phyloP scores from a whole-genome alignment of 2,797 vertebrate species.

The Chaetophractus vellerosus region DNA sequence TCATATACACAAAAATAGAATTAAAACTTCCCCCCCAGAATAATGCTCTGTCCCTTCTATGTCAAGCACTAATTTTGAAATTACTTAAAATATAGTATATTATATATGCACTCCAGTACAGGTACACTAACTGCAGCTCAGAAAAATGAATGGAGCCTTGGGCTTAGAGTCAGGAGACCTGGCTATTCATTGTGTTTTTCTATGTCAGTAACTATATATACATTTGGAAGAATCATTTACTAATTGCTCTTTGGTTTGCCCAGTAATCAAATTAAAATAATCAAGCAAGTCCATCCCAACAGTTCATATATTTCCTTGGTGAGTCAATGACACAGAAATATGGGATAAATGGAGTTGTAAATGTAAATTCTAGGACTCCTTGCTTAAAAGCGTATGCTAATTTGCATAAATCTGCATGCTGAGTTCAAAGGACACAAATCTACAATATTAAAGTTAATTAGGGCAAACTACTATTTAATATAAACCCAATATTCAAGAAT shows the following conservation, averaged over 20 bases:
- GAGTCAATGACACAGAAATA: neutral
- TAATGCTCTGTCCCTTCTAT: neutral
- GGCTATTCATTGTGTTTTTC: neutral
- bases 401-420: constrained; percentile 77
- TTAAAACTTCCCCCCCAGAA: neutral
- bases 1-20: neutral
- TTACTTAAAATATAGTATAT: neutral
- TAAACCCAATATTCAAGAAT: constrained; percentile 70
- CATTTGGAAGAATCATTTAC: neutral
- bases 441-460: constrained; percentile 79
- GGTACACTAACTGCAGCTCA: neutral
- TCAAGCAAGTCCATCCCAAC: neutral
- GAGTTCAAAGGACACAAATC: constrained; percentile 73
- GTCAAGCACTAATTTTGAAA: neutral
- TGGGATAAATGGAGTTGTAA: neutral
- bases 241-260: neutral
- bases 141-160: neutral
- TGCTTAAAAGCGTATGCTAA: constrained; percentile 49
- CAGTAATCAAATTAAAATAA: neutral
- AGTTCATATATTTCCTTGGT: neutral
- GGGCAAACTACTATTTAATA: constrained; percentile 74
- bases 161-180: neutral
- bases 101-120: accelerated
- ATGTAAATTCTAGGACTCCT: neutral
- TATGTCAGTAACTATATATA: no score